Evolutionary conservation across 2,113 vertebrate species (phyloP), one percentile per base, ranked within the genome.

Genomic region (Syngnathus typhle): DNA sequence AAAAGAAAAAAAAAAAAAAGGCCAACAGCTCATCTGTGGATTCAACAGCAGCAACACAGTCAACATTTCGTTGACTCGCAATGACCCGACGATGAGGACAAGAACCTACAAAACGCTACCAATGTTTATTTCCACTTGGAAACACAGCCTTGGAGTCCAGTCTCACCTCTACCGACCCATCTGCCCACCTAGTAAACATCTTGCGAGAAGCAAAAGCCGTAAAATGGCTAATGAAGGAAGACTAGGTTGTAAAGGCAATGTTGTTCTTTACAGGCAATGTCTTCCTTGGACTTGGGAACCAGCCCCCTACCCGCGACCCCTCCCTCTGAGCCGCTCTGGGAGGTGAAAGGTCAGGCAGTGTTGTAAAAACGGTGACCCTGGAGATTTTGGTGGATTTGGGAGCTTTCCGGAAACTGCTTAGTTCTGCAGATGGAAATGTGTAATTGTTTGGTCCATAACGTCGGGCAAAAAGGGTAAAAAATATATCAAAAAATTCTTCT

Each of bases 1-100:
- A 83, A 84, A n/a, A 10, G 82, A 77, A 75, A n/a, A 18, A 4
- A 21, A 19, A 52, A 52, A 21, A 21, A 52, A 51, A 3, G 19
- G 19, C 49, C 49, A 51, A 51, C 49, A 51, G 81, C 87, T 83
- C 72, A 68, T 78, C 70, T 74, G 75, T 74, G 81, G 80, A 82
- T 85, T 82, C 84, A 82, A 36, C 73, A 69, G 75, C 78, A 80
- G 78, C 73, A 67, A 36, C 72, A 23, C 76, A 72, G 81, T 81
- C 44, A 68, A 80, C 78, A 69, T 21, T 21, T 19, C 21, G 19
- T n/a, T 52, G 49, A 52, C 49, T 8, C 1, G 7, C 19, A 11
- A 21, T 21, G 49, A 51, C 47, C 47, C 2, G 18, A 49, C 47
- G 6, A 18, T 3, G 47, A 49, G 47, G 47, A 49, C 49, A n/a